These are phyloP conservation scores for Tetheella fluctuosa DNA, from an alignment of 2,888 invertebrate species.

Conservation along the genomic window DNA sequence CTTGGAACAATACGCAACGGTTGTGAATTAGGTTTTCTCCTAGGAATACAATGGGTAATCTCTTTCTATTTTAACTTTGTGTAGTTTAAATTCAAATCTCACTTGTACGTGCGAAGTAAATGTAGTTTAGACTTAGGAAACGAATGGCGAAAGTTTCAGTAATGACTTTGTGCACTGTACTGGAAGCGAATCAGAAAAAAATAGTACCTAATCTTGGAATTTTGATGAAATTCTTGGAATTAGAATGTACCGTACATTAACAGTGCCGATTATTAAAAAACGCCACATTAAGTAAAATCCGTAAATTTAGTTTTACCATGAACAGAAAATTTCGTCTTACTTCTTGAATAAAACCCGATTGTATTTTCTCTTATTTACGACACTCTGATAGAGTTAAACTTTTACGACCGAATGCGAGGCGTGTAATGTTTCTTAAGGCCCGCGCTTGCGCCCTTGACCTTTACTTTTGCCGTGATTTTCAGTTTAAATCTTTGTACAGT, in stretches of 20 bases:
- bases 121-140: constrained; percentile 5
- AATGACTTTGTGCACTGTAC: neutral
- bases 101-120: neutral
- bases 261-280: neutral
- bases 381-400: constrained; percentile 24
- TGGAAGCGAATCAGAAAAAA: neutral
- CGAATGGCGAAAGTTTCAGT: constrained; percentile 3
- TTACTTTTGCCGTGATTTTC: constrained; percentile 7
- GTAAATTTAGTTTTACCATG: neutral
- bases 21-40: neutral
- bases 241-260: neutral
- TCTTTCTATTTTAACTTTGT: neutral
- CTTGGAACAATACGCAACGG: too few relatives aligned
- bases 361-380: constrained; percentile 23
- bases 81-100: constrained; percentile 4
- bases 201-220: neutral
- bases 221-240: neutral
- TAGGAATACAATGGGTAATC: neutral
- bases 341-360: constrained; percentile 9
- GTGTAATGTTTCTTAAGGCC: constrained; percentile 27
- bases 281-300: neutral
- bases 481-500: neutral
- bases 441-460: constrained; percentile 32
- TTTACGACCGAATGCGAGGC: constrained; percentile 28
- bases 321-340: neutral